Conservation (phyloP, 1,140 invertebrate species). For the Atta colombica region DNA sequence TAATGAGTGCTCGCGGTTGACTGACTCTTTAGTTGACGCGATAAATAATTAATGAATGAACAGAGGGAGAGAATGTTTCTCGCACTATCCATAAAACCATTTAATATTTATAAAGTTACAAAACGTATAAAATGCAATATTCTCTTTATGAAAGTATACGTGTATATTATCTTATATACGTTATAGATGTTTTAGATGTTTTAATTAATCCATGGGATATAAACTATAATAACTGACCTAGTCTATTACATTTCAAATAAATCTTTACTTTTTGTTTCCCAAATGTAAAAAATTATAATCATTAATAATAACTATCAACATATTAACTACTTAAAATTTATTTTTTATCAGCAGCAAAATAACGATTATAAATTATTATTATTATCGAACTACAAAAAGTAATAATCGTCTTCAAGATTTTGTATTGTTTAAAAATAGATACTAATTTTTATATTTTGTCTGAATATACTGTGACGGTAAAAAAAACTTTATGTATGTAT, state of each 20-base stretch:
- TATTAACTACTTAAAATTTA: background rate
- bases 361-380: background rate
- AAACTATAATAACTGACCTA: conserved; percentile 84
- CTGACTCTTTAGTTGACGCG: conserved; percentile 79
- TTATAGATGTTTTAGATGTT: conserved; percentile 82
- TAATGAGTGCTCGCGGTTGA: conserved; percentile 61
- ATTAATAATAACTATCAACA: background rate
- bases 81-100: conserved; percentile 78
- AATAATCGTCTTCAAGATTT: background rate
- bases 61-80: conserved; percentile 10
- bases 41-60: conserved; percentile 85
- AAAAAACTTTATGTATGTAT: background rate
- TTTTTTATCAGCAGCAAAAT: background rate
- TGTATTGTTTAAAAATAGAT: background rate
- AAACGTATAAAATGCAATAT: conserved; percentile 51
- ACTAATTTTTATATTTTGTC: conserved; percentile 4
- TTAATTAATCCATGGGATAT: conserved; percentile 84
- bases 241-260: background rate
- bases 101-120: conserved; percentile 85
- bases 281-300: background rate
- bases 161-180: conserved; percentile 68
- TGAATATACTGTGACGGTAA: background rate
- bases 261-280: conserved; percentile 32
- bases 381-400: background rate
- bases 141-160: conserved; percentile 44